phyloP scores from a whole-genome alignment of 2,797 vertebrate genomes.

The Podarcis lilfordi region DNA sequence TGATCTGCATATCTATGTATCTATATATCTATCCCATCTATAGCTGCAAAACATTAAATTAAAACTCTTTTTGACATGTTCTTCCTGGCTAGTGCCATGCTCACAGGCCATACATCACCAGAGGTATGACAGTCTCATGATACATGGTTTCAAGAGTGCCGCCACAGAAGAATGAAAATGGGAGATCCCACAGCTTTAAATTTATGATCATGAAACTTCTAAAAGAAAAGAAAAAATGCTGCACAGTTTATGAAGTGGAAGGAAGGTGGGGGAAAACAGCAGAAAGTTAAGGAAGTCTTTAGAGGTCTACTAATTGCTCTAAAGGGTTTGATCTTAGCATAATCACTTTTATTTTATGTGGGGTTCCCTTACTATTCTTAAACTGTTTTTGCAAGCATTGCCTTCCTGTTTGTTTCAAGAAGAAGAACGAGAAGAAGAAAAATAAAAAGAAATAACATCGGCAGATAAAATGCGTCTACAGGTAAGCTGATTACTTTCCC shows the following conservation, averaged over 20 bases:
- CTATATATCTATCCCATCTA: slow-evolving; percentile 43
- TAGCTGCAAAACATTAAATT: slow-evolving; percentile 65
- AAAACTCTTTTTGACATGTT: slow-evolving; percentile 55
- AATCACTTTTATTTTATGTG: slow-evolving; percentile 20
- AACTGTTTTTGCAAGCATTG: slow-evolving; percentile 35
- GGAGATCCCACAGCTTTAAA: slow-evolving; percentile 54
- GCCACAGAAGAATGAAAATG: slow-evolving; percentile 42
- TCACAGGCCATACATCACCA: slow-evolving; percentile 58
- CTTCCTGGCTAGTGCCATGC: slow-evolving; percentile 58
- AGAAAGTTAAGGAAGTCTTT: slow-evolving; percentile 45
- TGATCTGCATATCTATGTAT: slow-evolving; percentile 23
- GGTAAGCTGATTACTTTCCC: too few relatives aligned
- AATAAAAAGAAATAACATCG: neutral
- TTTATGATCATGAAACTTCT: slow-evolving; percentile 54
- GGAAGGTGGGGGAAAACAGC: slow-evolving; percentile 34
- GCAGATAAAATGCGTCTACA: neutral
- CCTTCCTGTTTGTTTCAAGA: neutral
- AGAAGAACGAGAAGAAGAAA: neutral
- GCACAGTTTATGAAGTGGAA: slow-evolving; percentile 8
- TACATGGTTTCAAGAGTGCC: slow-evolving; percentile 63
- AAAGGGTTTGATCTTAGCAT: slow-evolving; percentile 51
- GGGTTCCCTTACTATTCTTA: slow-evolving; percentile 24
- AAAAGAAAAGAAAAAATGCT: slow-evolving; percentile 44
- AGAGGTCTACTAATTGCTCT: slow-evolving; percentile 53
- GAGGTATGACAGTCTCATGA: slow-evolving; percentile 61